Evolutionary conservation across 1,140 invertebrate genomes (phyloP).

Genomic region (Eupristina koningsbergeri): DNA sequence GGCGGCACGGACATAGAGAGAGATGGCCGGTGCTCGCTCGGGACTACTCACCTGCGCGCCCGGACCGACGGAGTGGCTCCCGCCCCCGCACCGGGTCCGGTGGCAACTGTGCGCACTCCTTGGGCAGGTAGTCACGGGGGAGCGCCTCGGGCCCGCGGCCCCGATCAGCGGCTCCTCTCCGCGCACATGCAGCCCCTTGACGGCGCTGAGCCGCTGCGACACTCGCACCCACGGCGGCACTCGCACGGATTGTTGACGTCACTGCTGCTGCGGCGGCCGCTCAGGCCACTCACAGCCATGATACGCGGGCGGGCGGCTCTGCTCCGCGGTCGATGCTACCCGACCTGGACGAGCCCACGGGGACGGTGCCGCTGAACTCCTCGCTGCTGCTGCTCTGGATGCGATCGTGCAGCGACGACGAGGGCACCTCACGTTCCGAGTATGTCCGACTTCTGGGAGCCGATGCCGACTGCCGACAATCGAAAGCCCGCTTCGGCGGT

Average conservation of each 20-base stretch:
- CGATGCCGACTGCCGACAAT: neutral
- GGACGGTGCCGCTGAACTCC: too few relatives aligned
- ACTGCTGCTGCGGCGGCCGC: neutral
- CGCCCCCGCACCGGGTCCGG: neutral
- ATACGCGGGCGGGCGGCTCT: too few relatives aligned
- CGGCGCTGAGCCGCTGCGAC: neutral
- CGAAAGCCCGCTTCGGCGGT: neutral
- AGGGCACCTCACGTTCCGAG: neutral
- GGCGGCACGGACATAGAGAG: neutral
- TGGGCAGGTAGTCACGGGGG: neutral
- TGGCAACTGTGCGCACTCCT: neutral
- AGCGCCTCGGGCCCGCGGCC: neutral
- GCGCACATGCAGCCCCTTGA: too few relatives aligned
- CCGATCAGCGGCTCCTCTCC: neutral
- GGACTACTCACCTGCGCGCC: neutral
- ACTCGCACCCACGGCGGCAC: slow-evolving; percentile 24
- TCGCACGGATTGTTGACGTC: slow-evolving; percentile 1
- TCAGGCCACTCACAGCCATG: slow-evolving; percentile 21
- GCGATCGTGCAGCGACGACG: neutral
- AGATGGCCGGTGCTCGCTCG: too few relatives aligned
- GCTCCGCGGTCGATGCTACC: too few relatives aligned
- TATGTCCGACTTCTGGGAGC: neutral
- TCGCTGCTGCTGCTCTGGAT: too few relatives aligned
- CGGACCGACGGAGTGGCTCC: neutral
- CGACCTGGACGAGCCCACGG: too few relatives aligned